These are phyloP conservation scores for Brachystomella parvula DNA, from an alignment of 1,140 invertebrate genomes.

Conservation along the genomic window DNA sequence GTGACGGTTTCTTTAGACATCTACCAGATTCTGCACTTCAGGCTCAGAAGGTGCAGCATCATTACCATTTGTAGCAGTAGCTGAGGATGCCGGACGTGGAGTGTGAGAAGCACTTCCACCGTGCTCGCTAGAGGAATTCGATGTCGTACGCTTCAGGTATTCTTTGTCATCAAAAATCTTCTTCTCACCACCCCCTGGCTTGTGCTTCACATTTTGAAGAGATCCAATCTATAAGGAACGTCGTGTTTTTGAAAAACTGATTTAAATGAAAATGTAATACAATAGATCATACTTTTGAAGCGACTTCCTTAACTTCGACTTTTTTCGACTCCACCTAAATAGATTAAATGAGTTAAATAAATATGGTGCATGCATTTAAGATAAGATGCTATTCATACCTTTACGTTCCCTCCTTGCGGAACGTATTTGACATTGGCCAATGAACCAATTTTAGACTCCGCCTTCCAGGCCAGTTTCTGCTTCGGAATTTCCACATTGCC, in stretches of 20 bases:
- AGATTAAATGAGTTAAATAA: slow-evolving; percentile 10
- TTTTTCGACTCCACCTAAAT: slow-evolving; percentile 37
- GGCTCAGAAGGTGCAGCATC: no score
- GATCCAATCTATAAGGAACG: slow-evolving; percentile 61
- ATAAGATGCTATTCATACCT: slow-evolving; percentile 54
- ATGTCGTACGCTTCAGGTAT: slow-evolving; percentile 58
- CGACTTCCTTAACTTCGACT: slow-evolving; percentile 18
- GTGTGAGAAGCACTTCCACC: background rate
- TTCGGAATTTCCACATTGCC: slow-evolving; percentile 84
- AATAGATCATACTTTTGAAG: slow-evolving; percentile 12
- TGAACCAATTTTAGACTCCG: slow-evolving; percentile 85
- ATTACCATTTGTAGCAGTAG: background rate
- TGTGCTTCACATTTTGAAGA: slow-evolving; percentile 86
- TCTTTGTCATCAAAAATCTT: slow-evolving; percentile 91
- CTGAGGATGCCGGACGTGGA: background rate
- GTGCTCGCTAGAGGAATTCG: slow-evolving; percentile 4
- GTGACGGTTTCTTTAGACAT: no score
- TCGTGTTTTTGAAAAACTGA: background rate
- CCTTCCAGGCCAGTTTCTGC: slow-evolving; percentile 84
- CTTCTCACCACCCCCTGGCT: slow-evolving; percentile 83
- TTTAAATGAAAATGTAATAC: background rate
- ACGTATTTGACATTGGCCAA: slow-evolving; percentile 87
- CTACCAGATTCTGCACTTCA: no score
- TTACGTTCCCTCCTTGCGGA: slow-evolving; percentile 81
- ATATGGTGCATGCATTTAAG: slow-evolving; percentile 19